A percentile compares a stretch with the other conserved stretches of the same genome.
Evolutionary conservation across 2,113 vertebrate genomes (phyloP).

Genomic region (Oenanthe melanoleuca): DNA sequence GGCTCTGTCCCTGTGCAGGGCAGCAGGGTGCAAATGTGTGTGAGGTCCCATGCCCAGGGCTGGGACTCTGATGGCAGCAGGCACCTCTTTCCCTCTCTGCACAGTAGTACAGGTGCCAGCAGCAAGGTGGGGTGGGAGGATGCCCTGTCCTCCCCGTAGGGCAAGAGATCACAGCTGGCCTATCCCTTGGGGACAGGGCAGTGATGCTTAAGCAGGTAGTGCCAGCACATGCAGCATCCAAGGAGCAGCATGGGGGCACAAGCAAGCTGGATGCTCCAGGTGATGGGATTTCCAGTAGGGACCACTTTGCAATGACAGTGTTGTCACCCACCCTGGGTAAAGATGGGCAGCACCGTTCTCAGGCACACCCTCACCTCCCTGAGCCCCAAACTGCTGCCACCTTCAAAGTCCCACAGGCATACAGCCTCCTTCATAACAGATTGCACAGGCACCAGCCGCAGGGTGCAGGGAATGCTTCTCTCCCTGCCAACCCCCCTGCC

Average conservation of each 20-base stretch:
- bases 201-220: background rate
- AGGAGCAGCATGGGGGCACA: rapidly evolving
- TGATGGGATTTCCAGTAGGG: background rate
- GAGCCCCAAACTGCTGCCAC: background rate
- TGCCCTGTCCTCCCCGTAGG: background rate
- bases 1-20: background rate
- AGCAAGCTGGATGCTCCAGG: background rate
- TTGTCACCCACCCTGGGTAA: rapidly evolving
- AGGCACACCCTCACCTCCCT: background rate
- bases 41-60: background rate
- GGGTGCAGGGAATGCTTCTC: background rate
- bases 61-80: background rate
- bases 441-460: rapidly evolving
- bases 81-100: background rate
- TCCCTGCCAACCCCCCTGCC: background rate
- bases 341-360: background rate
- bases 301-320: rapidly evolving
- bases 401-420: background rate
- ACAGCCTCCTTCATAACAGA: background rate
- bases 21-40: background rate
- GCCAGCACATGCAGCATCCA: background rate
- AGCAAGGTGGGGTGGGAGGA: background rate
- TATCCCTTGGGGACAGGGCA: background rate
- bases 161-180: background rate
- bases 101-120: background rate